Evolutionary conservation across 1,140 invertebrate species (phyloP).

Genomic region (Elymnias hypermnestra): DNA sequence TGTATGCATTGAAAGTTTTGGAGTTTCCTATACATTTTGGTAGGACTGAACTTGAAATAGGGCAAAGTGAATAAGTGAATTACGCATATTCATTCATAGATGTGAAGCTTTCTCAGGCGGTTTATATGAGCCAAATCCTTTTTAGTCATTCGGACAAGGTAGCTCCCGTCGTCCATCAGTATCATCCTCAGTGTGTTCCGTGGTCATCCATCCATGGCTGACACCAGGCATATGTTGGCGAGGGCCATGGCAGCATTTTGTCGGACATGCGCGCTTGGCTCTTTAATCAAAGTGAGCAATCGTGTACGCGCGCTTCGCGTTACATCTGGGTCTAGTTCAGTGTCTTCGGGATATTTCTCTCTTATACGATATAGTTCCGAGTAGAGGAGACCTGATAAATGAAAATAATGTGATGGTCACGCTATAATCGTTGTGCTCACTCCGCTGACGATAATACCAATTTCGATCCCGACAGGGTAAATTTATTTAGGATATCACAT

Average conservation of each 20-base stretch:
- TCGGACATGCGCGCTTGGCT: slow-evolving; percentile 77
- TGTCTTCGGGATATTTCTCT: slow-evolving; percentile 37
- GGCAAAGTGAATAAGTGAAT: too few relatives aligned
- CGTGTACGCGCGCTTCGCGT: slow-evolving; percentile 48
- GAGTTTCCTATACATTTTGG: too few relatives aligned
- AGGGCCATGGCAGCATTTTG: slow-evolving; percentile 78
- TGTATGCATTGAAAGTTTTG: too few relatives aligned
- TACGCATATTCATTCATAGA: too few relatives aligned
- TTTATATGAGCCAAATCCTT: slow-evolving; percentile 4
- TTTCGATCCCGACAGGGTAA: too few relatives aligned
- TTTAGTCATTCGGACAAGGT: slow-evolving; percentile 1
- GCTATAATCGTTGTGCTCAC: too few relatives aligned
- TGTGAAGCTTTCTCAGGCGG: slow-evolving; percentile 7
- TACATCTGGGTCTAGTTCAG: slow-evolving; percentile 46
- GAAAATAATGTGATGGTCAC: too few relatives aligned
- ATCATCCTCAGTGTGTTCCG: slow-evolving; percentile 9
- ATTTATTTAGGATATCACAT: too few relatives aligned
- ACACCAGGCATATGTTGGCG: slow-evolving; percentile 52
- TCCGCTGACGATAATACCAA: too few relatives aligned
- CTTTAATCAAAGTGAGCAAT: slow-evolving; percentile 78
- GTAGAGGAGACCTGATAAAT: slow-evolving; percentile 51
- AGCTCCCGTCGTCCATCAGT: slow-evolving; percentile 1
- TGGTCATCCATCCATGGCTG: slow-evolving; percentile 14
- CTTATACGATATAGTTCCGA: slow-evolving; percentile 46
- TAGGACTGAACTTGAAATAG: too few relatives aligned